A percentile compares a stretch with the other conserved stretches of the same genome.
Conservation (phyloP, 2,797 vertebrate species). For the Tinamus major region DNA sequence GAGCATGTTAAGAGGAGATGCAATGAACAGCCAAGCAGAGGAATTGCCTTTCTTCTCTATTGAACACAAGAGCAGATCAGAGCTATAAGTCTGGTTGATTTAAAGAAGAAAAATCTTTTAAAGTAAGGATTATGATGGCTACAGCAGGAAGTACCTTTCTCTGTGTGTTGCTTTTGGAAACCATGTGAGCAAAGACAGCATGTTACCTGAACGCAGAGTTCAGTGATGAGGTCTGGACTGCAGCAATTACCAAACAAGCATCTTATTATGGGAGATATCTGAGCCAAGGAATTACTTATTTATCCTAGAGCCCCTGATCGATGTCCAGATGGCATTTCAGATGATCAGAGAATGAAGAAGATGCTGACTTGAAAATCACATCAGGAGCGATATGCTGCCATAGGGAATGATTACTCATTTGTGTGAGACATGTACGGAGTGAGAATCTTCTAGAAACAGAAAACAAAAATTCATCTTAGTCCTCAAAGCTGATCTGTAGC, state of each 20-base stretch:
- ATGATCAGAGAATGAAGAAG: background rate
- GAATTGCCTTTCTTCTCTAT: background rate
- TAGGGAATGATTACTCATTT: background rate
- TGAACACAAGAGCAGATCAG: background rate
- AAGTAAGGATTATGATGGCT: background rate
- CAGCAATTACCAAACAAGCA: background rate
- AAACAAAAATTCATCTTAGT: too few species aligned
- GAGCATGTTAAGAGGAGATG: background rate
- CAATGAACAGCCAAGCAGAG: background rate
- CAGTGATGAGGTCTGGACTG: background rate
- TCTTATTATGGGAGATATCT: background rate
- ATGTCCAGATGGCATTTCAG: background rate
- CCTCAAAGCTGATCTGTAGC: background rate
- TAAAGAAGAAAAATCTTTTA: background rate
- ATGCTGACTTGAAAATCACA: accelerated
- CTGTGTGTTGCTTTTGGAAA: background rate
- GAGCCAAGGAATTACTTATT: background rate
- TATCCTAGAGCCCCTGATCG: background rate
- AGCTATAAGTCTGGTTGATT: background rate
- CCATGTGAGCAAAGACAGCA: background rate
- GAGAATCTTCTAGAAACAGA: background rate
- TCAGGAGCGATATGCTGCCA: background rate
- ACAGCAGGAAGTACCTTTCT: background rate
- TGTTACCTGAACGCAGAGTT: background rate
- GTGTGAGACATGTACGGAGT: background rate